Evolutionary conservation across 2,113 vertebrate species (phyloP).

Genomic region (Gadus chalcogrammus): DNA sequence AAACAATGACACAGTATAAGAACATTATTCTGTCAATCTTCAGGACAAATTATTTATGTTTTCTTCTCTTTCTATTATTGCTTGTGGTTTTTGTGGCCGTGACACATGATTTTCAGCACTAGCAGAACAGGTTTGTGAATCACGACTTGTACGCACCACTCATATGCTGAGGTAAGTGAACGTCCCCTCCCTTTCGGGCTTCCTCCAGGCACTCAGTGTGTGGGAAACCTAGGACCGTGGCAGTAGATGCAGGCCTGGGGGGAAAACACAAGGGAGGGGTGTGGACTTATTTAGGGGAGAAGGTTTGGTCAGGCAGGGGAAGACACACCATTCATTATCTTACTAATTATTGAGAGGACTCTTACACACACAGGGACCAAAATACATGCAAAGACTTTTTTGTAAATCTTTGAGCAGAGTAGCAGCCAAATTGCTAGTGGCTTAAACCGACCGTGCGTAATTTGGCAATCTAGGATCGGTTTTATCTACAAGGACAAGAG

Average conservation of each 20-base stretch:
- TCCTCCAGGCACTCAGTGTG: conserved; percentile 81
- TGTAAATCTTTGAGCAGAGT: too few relatives aligned
- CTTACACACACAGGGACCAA: too few relatives aligned
- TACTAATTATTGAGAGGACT: too few relatives aligned
- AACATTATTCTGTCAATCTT: too few relatives aligned
- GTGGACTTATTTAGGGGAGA: background rate
- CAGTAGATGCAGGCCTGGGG: conserved; percentile 86
- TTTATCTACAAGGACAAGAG: too few relatives aligned
- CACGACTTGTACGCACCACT: conserved; percentile 36
- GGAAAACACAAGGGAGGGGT: conserved; percentile 14
- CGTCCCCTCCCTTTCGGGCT: conserved; percentile 85
- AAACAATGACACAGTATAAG: too few relatives aligned
- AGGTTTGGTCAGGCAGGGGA: background rate
- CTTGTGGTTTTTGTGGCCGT: background rate
- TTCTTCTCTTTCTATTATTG: too few relatives aligned
- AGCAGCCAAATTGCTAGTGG: too few relatives aligned
- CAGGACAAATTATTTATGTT: too few relatives aligned
- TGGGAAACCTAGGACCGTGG: conserved; percentile 81
- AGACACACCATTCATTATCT: background rate
- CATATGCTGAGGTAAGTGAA: conserved; percentile 69
- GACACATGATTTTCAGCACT: background rate
- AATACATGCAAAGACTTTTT: too few relatives aligned
- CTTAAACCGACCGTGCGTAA: too few relatives aligned
- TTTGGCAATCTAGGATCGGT: too few relatives aligned
- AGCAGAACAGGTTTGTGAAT: background rate